Evolutionary conservation across 2,113 vertebrate genomes (phyloP), one percentile per base, ranked within the genome.

Genomic region (Pan paniscus): DNA sequence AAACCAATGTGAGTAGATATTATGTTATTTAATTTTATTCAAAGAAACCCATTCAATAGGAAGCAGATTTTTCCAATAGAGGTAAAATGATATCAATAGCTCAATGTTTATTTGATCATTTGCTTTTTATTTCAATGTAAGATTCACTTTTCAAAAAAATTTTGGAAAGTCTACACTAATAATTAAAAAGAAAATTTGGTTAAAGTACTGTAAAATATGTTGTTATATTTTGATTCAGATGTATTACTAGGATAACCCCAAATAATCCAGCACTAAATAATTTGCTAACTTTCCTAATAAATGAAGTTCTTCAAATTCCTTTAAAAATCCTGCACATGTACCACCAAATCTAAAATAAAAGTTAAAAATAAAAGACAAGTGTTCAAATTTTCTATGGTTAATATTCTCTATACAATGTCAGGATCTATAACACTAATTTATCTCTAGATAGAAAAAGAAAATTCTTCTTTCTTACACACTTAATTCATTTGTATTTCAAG

Each of bases 1-100:
- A 52, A 90, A 89, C 48, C 72, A 59, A 46, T 92, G 80, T 95
- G 52, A 64, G 92, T 55, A 92, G 52, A 55, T 61, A 92, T 46
- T 94, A 64, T 7, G 87, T 93, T 93, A 96, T 92, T 96, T 96
- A 73, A 96, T 93, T 96, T 85, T 81, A 84, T 38, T 85, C 64
- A 96, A 75, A 95, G 46, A 85, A 83, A 86, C 84, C 13, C 18
- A 81, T 80, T 80, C 4, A 46, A 55, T 1, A 76, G 78, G 38
- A 83, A 92, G 17, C 30, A 75, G 30, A 14, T 30, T 89, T 94
- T 92, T 70, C 23, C 48, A 61, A 72, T 2, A 94, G 38, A 94
- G 59, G 83, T 72, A 67, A 97, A 92, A 50, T 86, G 12, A 85
- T 27, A 79, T 91, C 55, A 80, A 38, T 57, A 92, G 14, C 8